Conservation (phyloP, 53 echinoderm and acorn worm genomes). For the Echinometra lucunter region DNA sequence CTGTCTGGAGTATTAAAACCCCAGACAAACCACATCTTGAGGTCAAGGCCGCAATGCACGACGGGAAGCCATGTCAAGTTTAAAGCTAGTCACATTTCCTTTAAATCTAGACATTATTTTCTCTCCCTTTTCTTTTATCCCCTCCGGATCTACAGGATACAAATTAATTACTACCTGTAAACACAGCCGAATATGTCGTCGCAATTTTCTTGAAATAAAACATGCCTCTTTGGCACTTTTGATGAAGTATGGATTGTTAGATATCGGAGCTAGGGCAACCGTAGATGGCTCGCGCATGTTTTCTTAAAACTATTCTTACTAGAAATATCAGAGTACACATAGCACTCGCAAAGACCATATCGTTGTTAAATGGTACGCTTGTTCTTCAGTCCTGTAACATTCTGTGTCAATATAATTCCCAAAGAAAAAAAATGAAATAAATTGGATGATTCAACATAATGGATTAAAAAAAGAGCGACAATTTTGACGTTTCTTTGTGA, state of each 20-base stretch:
- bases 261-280: not conserved
- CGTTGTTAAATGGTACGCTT: not conserved
- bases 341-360: not conserved
- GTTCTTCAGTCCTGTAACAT: not conserved
- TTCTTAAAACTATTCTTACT: no score
- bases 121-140: not conserved
- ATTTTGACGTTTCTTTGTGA: not conserved
- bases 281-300: not conserved
- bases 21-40: not conserved
- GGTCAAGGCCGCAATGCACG: not conserved
- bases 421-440: not conserved
- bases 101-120: not conserved
- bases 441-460: not conserved
- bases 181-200: not conserved
- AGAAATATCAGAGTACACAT: no score
- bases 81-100: not conserved
- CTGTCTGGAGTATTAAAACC: constrained; percentile 25
- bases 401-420: not conserved
- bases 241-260: not conserved
- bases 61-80: constrained; percentile 49
- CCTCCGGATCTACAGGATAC: constrained; percentile 35
- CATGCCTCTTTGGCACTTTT: constrained; percentile 14
- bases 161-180: constrained; percentile 69
- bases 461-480: not conserved
- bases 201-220: constrained; percentile 18